Base-by-base conservation (phyloP, 1,140 invertebrate species). In the Drosophila nigrodunni region DNA sequence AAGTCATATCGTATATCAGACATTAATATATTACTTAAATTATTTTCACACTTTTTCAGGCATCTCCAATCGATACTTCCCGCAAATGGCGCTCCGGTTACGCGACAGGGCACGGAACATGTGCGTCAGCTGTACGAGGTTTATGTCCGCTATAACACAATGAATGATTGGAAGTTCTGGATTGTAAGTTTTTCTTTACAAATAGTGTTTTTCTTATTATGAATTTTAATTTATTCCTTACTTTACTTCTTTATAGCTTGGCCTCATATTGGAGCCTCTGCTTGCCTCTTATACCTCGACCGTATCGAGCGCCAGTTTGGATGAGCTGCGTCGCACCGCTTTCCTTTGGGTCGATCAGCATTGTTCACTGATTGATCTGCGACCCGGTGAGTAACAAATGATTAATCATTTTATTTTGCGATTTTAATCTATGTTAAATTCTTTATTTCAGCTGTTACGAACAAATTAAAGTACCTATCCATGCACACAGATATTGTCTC, bases 101-200 rank as follows among this genome's bases (percentile, higher is more conserved):
- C 97, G 35, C 94, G 96, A 76, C 96, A 97, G 80, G 95, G 97
- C 78, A 96, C 96, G n/a, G 97, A 96, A 90, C 97, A 97, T 92
- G 97, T 99, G 94, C 97, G 96, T 78, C 97, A 98, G 93, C 97
- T 98, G 95, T 99, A 98, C 93, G 96, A 98, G 72, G 95, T 97
- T 43, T 98, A 99, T 93, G 97, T 99, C 10, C 94, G 95, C 78
- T 95, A 94, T 62, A 94, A 97, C 59, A 99, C 98, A 13, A 94
- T 96, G 85, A 95, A 96, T 90, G 98, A 99, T 93, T 99, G 98
- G 98, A 99, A 98, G 94, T 99, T 98, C 94, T 99, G 97, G 97
- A 98, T 99, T 94, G 98, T 98, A 88, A 91, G 91, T 81, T 21
- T 0, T 10, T 3, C 0, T 41, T 11, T 41, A 11, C 4, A 11